A percentile compares a stretch with the other conserved stretches of the same genome.
Evolutionary conservation across 2,113 vertebrate species (phyloP).

Genomic region (Nerophis lumbriciformis): DNA sequence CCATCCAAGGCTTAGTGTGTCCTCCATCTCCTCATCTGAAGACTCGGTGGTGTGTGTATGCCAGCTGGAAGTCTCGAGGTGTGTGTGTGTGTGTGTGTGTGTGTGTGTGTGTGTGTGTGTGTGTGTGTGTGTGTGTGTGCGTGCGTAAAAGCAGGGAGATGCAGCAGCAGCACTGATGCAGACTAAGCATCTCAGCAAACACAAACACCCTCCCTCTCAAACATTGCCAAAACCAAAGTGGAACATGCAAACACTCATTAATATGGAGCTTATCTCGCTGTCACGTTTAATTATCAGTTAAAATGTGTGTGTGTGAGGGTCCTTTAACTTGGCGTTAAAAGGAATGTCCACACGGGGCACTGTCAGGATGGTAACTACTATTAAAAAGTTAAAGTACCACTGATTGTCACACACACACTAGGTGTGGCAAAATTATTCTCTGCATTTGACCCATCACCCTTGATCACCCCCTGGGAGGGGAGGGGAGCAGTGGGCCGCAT

Average conservation of each 20-base stretch:
- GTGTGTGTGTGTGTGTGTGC: constrained; percentile 13
- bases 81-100: constrained; percentile 11
- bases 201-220: constrained; percentile 37
- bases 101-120: constrained; percentile 13
- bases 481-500: too few relatives aligned
- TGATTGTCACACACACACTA: too few relatives aligned
- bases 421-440: too few relatives aligned
- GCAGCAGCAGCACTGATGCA: constrained; percentile 38
- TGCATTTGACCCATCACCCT: too few relatives aligned
- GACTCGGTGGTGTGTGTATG: constrained; percentile 29
- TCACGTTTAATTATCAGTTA: constrained; percentile 38
- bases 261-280: constrained; percentile 45
- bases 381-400: too few relatives aligned
- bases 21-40: constrained; percentile 29
- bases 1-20: constrained; percentile 33
- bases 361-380: neutral
- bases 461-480: too few relatives aligned
- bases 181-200: constrained; percentile 38
- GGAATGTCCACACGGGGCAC: neutral
- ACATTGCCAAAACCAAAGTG: constrained; percentile 23
- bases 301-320: constrained; percentile 9
- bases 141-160: constrained; percentile 9
- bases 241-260: constrained; percentile 41
- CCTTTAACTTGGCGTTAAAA: too few relatives aligned
- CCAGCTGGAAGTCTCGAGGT: constrained; percentile 56